Base-by-base conservation (phyloP, 2,113 vertebrate species). In the Scophthalmus maximus region DNA sequence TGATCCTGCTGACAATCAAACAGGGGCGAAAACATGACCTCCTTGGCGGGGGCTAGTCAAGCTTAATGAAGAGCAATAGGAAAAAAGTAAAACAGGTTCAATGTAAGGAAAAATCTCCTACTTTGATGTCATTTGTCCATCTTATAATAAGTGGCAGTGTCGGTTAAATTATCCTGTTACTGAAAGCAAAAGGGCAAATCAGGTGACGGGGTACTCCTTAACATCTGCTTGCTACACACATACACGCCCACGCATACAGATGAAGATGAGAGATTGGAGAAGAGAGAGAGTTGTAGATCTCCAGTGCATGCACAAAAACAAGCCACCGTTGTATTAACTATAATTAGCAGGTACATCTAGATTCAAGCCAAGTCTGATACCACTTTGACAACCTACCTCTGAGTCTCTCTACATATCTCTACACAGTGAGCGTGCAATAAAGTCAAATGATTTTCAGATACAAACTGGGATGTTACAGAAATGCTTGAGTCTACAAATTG, bases 191-290 rank as follows among this genome's bases (percentile, higher is more conserved):
- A 22, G n/a, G 40, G 22, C 26, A 72, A 64, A 71, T 64, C 51
- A 63, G 40, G 51, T 75, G 30, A 75, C 17, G 1, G 17, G 5
- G 12, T 12, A 40, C 67, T 56, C 74, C 76, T 73, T 56, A 68
- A 65, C 40, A 75, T 77, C 68, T 78, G 68, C 50, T 51, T 27
- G 27, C 49, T 27, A 44, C 74, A 68, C 46, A 20, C 53, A 26
- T 3, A 38, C 68, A 49, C 60, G 42, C 5, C 18, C 30, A 79
- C 18, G 32, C 22, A 27, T 47, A 58, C 23, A 55, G 29, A 55
- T 63, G 17, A 68, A 76, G 20, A 47, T 29, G 53, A 8, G 34
- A 59, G 4, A 27, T 4, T 1, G 15, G 15, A 61, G 22, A n/a
- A 70, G 30, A 38, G 6, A 12, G 3, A 20, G 1, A 49, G 8